Base-by-base conservation (phyloP, 2,113 vertebrate genomes). In the Progne subis region DNA sequence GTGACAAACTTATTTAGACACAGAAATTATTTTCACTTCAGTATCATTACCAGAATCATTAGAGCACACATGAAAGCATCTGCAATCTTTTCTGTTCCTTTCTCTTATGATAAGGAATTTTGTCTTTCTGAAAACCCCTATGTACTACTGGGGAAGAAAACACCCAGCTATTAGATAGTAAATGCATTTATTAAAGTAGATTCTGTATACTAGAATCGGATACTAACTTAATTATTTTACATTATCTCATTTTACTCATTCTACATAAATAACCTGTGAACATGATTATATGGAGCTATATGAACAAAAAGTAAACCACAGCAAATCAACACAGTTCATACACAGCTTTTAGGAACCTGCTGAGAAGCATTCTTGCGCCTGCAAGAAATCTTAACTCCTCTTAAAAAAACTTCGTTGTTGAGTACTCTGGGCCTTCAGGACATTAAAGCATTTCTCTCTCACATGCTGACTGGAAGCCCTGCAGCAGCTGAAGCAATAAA, bases 401-500 rank as follows among this genome's bases (percentile, higher is more conserved):
- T 60, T 70, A 24, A 47, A 90, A 59, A 59, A 77, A 74, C 55
- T 18, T 69, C 49, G 82, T 17, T 87, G 93, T 82, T 59, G 75
- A 91, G 61, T 34, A 84, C 77, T 61, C 68, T 3, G 10, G 60
- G 68, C 88, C 90, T 95, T 83, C 23, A 95, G 90, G 91, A 97
- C 96, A 75, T 79, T 68, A 90, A 90, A 95, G 75, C 85, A 19
- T 90, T 71, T 80, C 72, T 95, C 90, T 71, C 55, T 78, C 84
- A 75, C 77, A 60, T 87, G 82, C 94, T 94, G 93, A 95, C 91
- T 96, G 97, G 97, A 98, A 97, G 96, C 95, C 96, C 86, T 90
- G 92, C 93, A 98, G 97, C 98, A 98, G 98, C 97, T 98, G 97
- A 98, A 97, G 94, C 96, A 94, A 98, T 96, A 96, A 97, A 95